Base-by-base conservation (phyloP, 1,140 invertebrate species). In the Macrobrachium nipponense region DNA sequence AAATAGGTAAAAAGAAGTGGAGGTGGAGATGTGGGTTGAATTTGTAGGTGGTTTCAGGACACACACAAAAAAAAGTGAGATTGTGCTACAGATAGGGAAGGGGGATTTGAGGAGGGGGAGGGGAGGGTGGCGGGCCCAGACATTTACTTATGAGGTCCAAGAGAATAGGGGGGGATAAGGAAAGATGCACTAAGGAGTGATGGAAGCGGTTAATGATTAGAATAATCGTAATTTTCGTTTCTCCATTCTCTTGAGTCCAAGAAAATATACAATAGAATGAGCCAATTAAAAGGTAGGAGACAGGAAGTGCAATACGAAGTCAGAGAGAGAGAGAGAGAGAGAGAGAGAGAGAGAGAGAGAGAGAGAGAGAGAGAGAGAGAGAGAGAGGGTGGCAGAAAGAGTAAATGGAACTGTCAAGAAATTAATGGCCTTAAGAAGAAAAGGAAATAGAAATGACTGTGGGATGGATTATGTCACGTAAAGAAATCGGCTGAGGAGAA, bases 331-430 rank as follows among this genome's bases (percentile, higher is more conserved):
- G 77, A 18, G 20, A 27, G 60, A 59, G 12, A 59, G 60, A 10
- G 23, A 51, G 78, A 36, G 23, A 68, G 78, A 59, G 36, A 18
- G 78, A 43, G 77, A 18, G 20, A 27, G 60, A 59, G 12, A 59
- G 60, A 10, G 23, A 51, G 78, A 36, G 23, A 68, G 78, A 59
- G 36, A 18, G 78, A 43, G 43, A 27, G 8, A 27, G 76, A 61
- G 58, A 23, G 18, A 62, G 76, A 78, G 59, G 23, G 51, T 5
- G 77, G 64, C 23, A 79, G 18, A 79, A 18, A 79, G 14, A 61
- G 14, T 18, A 27, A 78, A 20, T 20, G 27, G 27, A 20, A 68
- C 11, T 23, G 18, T 23, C 18, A 68, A 12, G 14, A 68, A 12
- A 68, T 51, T 20, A 68, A n/a, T 23, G 66, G 27, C 18, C 64